Evolutionary conservation across 2,113 vertebrate genomes (phyloP).

Genomic region (Microcebus murinus): DNA sequence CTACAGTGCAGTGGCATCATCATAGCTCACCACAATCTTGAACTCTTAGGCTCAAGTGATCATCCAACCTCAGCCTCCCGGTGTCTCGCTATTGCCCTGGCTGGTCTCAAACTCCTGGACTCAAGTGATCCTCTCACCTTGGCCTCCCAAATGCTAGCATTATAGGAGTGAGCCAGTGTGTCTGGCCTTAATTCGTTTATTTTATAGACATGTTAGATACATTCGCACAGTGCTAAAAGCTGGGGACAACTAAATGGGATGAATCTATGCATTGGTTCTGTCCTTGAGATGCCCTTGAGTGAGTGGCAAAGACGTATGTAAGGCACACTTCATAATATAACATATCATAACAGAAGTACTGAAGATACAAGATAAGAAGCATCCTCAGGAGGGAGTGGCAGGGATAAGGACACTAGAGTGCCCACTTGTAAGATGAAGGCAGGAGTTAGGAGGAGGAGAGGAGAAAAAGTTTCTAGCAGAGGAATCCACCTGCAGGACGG

Average conservation of each 20-base stretch:
- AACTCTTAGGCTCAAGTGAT: too few species aligned
- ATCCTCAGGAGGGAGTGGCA: background rate
- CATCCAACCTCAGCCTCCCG: too few species aligned
- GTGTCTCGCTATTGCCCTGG: too few species aligned
- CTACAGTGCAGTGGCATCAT: too few species aligned
- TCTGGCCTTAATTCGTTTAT: background rate
- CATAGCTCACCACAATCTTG: too few species aligned
- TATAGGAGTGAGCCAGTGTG: too few species aligned
- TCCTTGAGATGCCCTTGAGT: background rate
- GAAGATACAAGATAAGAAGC: background rate
- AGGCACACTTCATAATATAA: background rate
- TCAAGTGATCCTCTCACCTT: too few species aligned
- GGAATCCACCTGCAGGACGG: background rate
- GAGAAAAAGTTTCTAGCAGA: background rate
- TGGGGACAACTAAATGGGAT: background rate
- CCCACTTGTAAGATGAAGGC: background rate
- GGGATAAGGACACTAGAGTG: background rate
- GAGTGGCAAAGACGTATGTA: background rate
- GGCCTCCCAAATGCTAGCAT: too few species aligned
- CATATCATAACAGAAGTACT: background rate
- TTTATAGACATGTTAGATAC: background rate
- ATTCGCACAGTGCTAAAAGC: background rate
- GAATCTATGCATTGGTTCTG: background rate
- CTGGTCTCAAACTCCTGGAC: too few species aligned
- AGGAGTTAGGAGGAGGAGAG: background rate